These are phyloP conservation scores for Cylas formicarius DNA, from an alignment of 1,140 invertebrate genomes.

Conservation along the genomic window DNA sequence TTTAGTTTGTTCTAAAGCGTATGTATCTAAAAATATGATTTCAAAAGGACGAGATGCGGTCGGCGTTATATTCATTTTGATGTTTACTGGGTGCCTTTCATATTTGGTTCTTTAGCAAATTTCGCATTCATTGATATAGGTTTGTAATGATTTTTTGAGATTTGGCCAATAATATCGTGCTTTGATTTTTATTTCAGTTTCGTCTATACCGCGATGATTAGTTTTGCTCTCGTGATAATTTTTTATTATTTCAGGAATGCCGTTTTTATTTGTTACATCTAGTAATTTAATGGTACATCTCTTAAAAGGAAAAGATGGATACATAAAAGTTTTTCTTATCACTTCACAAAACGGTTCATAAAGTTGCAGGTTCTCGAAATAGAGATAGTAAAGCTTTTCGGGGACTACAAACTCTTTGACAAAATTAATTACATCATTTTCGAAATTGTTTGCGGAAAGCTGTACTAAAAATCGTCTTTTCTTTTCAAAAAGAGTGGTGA, in stretches of 20 bases:
- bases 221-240: too few species aligned
- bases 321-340: slow-evolving; percentile 12
- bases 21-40: slow-evolving; percentile 15
- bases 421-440: slow-evolving; percentile 24
- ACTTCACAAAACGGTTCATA: slow-evolving; percentile 11
- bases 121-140: slow-evolving; percentile 15
- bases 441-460: slow-evolving; percentile 16
- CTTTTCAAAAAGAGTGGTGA: slow-evolving; percentile 17
- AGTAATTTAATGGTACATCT: slow-evolving; percentile 7
- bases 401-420: neutral
- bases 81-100: slow-evolving; percentile 11
- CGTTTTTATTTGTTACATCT: slow-evolving; percentile 11
- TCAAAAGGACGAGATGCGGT: slow-evolving; percentile 17
- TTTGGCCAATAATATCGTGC: slow-evolving; percentile 15
- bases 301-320: slow-evolving; percentile 3
- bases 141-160: slow-evolving; percentile 10
- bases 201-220: slow-evolving; percentile 13
- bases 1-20: slow-evolving; percentile 12
- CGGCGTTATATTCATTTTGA: slow-evolving; percentile 16
- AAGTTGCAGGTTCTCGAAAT: slow-evolving; percentile 7
- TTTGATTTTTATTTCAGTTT: slow-evolving; percentile 13
- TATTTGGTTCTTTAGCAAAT: slow-evolving; percentile 19
- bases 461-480: slow-evolving; percentile 23
- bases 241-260: slow-evolving; percentile 12
- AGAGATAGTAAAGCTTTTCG: slow-evolving; percentile 3